These are phyloP conservation scores for Cyanoramphus novaezelandiae DNA, from an alignment of 2,113 vertebrate genomes.

Conservation along the genomic window DNA sequence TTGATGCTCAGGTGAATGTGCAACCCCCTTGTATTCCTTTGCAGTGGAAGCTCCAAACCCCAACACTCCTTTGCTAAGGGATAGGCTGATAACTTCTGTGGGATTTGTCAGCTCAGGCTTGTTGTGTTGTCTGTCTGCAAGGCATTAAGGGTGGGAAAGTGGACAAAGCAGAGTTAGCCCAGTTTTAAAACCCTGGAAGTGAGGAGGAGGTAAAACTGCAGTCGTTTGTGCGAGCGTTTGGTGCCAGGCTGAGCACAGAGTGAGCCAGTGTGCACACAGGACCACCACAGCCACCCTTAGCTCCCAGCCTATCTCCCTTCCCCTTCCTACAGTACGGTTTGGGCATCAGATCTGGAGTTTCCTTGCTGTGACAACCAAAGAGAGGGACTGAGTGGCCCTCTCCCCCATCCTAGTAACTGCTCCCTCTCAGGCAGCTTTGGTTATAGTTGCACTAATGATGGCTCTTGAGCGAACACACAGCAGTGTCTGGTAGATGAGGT, in stretches of 20 bases:
- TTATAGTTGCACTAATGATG: neutral
- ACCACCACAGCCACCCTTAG: neutral
- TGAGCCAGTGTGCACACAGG: neutral
- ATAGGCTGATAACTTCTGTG: neutral
- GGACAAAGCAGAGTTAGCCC: neutral
- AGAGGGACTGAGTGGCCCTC: neutral
- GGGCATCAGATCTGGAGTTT: neutral
- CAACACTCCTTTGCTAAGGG: neutral
- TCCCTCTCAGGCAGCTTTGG: neutral
- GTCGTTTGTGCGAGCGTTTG: neutral
- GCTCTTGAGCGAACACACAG: neutral
- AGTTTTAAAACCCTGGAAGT: neutral
- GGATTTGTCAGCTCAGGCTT: rapidly evolving
- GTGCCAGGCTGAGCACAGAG: neutral
- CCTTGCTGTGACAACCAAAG: neutral
- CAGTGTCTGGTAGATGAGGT: neutral
- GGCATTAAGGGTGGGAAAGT: neutral
- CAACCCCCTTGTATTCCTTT: neutral
- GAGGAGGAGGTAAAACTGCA: neutral
- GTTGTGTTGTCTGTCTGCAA: neutral
- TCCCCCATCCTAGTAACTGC: neutral
- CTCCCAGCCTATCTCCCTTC: neutral
- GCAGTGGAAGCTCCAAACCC: neutral
- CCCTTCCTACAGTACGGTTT: neutral
- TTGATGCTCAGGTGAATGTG: rapidly evolving